Percentiles rank a stretch among this genome's conserved stretches.
These are phyloP conservation scores for Cenopis cana DNA, from an alignment of 2,888 invertebrate genomes.

Conservation along the genomic window DNA sequence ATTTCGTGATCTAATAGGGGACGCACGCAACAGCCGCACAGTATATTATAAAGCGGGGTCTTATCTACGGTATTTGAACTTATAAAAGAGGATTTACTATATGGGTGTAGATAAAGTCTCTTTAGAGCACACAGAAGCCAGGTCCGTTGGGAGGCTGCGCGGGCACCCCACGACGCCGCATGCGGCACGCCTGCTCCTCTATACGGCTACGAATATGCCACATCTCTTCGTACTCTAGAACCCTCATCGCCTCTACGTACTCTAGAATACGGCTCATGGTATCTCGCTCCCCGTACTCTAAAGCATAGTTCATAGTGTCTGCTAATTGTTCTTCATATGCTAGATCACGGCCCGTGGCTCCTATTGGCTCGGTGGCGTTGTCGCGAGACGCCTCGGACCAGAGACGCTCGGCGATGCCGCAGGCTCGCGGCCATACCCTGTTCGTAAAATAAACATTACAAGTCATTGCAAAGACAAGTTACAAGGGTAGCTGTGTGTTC, in stretches of 20 bases:
- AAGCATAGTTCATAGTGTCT: constrained; percentile 53
- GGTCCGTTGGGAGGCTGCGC: constrained; percentile 90
- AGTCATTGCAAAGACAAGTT: background rate
- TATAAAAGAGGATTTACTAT: no score
- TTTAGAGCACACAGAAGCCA: constrained; percentile 81
- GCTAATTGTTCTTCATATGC: background rate
- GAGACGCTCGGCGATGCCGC: constrained; percentile 91
- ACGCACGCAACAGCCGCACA: no score
- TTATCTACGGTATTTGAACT: no score
- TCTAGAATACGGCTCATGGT: constrained; percentile 52
- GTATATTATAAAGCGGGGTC: no score
- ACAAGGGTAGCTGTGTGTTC: no score
- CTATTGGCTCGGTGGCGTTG: background rate
- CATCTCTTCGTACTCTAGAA: constrained; percentile 45
- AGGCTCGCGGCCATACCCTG: constrained; percentile 91
- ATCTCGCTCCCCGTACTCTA: constrained; percentile 43
- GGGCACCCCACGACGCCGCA: constrained; percentile 87
- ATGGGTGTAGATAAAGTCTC: no score
- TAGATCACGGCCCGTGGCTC: accelerated
- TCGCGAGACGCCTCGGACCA: constrained; percentile 72
- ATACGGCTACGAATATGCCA: constrained; percentile 59
- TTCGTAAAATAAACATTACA: background rate
- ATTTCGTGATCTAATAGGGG: no score
- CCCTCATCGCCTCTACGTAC: constrained; percentile 49
- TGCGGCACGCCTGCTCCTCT: constrained; percentile 85